Base-by-base conservation (phyloP, 2,113 vertebrate species). In the Haplotaxodon microlepis region DNA sequence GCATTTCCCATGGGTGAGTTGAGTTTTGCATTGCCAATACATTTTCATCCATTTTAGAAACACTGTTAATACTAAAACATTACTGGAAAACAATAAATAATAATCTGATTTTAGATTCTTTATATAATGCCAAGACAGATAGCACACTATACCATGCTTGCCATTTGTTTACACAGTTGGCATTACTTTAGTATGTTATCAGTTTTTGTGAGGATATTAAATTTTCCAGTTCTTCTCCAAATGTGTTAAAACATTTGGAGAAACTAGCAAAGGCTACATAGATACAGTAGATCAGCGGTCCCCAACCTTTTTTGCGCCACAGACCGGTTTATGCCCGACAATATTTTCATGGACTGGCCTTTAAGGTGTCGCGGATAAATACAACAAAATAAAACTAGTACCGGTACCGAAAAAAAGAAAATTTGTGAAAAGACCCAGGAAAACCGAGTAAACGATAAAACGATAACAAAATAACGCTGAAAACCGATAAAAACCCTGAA, bases 1-100 rank as follows among this genome's bases (percentile, higher is more conserved):
- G 90, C 98, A 98, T 94, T 98, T 99, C 88, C 97, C 97, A 86
- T 99, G 98, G 98, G 98, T 99, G 90, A 98, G 98, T 84, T 31
- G 24, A 78, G 47, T 51, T 51, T 51, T 34, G 45, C 45, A 12
- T 78, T n/a, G 31, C 45, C 45, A 51, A 13, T n/a, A 78, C 6
- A 50, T n/a, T 78, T 50, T 51, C 45, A 50, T 29, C 27, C 9
- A 11, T 78, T 78, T 50, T 78, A 50, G 16, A 31, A 78, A 50
- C 45, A n/a, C 45, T 50, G 27, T 51, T 31, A 50, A 31, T 50
- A 34, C 24, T 11, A 34, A 78, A 78, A 78, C 73, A 50, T 29
- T 78, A 78, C 71, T 7, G 38, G 12, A 73, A 73, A 27, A 73
- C 36, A 45, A 73, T 17, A 17, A 73, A 71, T 40, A 21, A 69